phyloP scores from a whole-genome alignment of 2,113 vertebrate genomes.

The Cinclus cinclus region DNA sequence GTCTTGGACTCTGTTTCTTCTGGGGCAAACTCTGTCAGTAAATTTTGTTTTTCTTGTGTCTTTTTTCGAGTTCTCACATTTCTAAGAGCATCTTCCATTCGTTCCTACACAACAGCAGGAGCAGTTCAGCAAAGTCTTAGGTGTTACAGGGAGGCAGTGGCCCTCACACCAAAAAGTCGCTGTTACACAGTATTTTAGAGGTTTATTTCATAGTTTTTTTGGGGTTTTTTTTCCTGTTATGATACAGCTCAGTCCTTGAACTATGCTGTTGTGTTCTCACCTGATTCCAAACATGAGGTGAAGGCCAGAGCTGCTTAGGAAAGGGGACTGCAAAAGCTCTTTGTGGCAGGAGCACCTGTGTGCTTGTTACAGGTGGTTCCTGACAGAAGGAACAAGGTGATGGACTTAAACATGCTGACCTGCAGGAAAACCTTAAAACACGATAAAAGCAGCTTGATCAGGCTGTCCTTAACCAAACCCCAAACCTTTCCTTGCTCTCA shows the following conservation, averaged over 20 bases:
- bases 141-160: not conserved
- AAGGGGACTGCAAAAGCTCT: not conserved
- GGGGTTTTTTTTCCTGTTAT: too few relatives aligned
- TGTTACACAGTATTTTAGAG: not conserved
- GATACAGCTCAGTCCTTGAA: fast-evolving
- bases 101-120: not conserved
- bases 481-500: not conserved
- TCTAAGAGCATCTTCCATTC: not conserved
- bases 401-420: not conserved
- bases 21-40: not conserved
- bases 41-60: not conserved
- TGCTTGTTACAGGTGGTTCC: not conserved
- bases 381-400: not conserved
- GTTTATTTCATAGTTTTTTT: not conserved
- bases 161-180: not conserved
- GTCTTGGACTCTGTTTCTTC: not conserved
- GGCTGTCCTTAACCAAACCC: not conserved
- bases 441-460: not conserved
- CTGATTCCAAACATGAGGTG: not conserved
- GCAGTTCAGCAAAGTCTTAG: not conserved
- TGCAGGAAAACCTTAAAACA: not conserved
- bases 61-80: not conserved
- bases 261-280: not conserved
- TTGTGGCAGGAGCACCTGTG: not conserved
- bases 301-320: not conserved